phyloP scores from a whole-genome alignment of 2,888 invertebrate genomes.

The Apamea monoglypha region DNA sequence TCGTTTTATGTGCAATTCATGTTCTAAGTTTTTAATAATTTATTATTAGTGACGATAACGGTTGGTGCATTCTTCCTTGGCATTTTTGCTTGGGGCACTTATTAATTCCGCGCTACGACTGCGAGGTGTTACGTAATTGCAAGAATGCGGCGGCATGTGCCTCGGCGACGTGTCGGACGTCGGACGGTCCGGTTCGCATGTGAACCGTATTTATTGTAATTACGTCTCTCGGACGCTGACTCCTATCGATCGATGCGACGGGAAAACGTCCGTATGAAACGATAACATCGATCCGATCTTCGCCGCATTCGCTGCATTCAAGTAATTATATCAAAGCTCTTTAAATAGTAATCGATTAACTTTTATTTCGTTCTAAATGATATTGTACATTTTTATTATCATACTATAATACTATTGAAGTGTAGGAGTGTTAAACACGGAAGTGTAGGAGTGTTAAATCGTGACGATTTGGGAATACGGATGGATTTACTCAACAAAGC shows the following conservation, averaged over 20 bases:
- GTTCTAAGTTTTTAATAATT: conserved; percentile 25
- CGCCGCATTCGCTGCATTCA: conserved; percentile 60
- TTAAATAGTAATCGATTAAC: conserved; percentile 26
- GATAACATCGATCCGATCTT: conserved; percentile 79
- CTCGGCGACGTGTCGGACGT: conserved; percentile 72
- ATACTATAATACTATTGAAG: background rate
- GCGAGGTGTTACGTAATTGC: conserved; percentile 81
- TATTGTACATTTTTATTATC: background rate
- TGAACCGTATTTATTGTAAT: conserved; percentile 87
- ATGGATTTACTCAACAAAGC: conserved; percentile 52
- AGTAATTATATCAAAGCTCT: conserved; percentile 54
- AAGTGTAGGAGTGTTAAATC: conserved; percentile 26
- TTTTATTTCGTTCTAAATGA: conserved; percentile 10
- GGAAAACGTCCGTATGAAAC: conserved; percentile 71
- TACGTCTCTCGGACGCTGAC: conserved; percentile 80
- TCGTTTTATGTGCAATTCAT: background rate
- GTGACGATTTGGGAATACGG: conserved; percentile 28
- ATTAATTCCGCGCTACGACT: conserved; percentile 65
- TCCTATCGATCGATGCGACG: conserved; percentile 74
- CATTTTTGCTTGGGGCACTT: conserved; percentile 60
- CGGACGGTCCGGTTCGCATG: conserved; percentile 80
- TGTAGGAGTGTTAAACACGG: conserved; percentile 7
- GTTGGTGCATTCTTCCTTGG: conserved; percentile 40
- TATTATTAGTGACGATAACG: conserved; percentile 48
- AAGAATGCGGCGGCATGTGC: conserved; percentile 79